Evolutionary conservation across 2,888 invertebrate genomes (phyloP).

Genomic region (Aricia artaxerxes): DNA sequence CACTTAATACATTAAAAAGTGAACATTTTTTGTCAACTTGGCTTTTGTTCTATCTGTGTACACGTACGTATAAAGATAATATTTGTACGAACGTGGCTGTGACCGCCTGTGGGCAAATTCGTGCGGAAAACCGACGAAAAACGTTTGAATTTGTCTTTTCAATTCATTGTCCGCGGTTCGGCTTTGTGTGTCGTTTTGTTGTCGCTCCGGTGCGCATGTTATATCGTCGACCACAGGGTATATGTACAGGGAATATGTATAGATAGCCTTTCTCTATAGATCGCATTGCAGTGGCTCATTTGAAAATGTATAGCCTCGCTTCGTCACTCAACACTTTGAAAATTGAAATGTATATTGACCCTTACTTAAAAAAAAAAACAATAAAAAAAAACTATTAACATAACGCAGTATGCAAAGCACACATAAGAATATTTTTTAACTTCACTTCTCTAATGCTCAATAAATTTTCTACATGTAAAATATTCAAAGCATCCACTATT

Average conservation of each 20-base stretch:
- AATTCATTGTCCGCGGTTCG: constrained; percentile 41
- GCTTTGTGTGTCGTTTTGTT: constrained; percentile 40
- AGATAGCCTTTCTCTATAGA: background rate
- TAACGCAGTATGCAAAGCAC: too few species aligned
- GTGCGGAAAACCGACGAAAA: background rate
- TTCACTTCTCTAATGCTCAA: background rate
- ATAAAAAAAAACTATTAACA: too few species aligned
- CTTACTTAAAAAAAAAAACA: too few species aligned
- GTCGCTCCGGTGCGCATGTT: constrained; percentile 31
- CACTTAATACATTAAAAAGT: too few species aligned
- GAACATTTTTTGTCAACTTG: too few species aligned
- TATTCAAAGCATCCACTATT: background rate
- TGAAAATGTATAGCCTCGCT: too few species aligned
- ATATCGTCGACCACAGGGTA: background rate
- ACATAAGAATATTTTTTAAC: background rate
- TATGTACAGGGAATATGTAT: background rate
- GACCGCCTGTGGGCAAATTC: background rate
- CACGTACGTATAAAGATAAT: background rate
- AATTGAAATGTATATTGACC: too few species aligned
- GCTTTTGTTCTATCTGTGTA: too few species aligned
- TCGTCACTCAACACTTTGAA: too few species aligned
- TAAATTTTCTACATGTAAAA: background rate
- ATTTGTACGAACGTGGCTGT: background rate
- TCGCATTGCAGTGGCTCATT: too few species aligned
- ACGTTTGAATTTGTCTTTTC: constrained; percentile 39